phyloP scores from a whole-genome alignment of 2,113 vertebrate species.

The Lutjanus erythropterus region DNA sequence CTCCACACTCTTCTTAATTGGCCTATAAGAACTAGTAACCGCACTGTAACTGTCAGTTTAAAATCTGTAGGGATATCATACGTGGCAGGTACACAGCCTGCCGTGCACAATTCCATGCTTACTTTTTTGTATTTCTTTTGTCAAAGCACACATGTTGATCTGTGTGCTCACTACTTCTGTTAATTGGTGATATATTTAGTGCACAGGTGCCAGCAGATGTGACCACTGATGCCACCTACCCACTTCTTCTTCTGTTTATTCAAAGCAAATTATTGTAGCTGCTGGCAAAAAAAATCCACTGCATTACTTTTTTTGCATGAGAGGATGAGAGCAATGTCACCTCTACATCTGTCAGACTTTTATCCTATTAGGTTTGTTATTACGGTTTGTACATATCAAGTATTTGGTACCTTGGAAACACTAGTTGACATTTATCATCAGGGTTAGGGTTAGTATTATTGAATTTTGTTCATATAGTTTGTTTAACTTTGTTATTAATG shows the following conservation, averaged over 20 bases:
- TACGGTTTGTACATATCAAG: background rate
- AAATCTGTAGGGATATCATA: too few relatives aligned
- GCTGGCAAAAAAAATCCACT: background rate
- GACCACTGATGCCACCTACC: background rate
- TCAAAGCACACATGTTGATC: background rate
- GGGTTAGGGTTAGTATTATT: background rate
- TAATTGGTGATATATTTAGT: background rate
- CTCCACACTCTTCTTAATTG: too few relatives aligned
- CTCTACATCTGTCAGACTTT: background rate
- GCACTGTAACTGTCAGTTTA: too few relatives aligned
- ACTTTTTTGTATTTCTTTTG: background rate
- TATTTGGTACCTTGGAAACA: background rate
- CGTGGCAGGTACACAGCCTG: too few relatives aligned
- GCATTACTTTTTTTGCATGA: background rate
- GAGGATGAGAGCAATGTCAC: background rate
- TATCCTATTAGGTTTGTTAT: background rate
- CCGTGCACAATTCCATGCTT: too few relatives aligned
- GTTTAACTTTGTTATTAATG: background rate
- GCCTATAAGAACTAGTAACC: too few relatives aligned
- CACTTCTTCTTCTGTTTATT: background rate
- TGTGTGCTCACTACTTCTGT: background rate
- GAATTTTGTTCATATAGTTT: background rate
- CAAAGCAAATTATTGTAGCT: background rate
- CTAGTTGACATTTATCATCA: background rate
- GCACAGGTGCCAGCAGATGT: background rate